Evolutionary conservation across 2,888 invertebrate species (phyloP).

Genomic region (Drosophila helvetica): DNA sequence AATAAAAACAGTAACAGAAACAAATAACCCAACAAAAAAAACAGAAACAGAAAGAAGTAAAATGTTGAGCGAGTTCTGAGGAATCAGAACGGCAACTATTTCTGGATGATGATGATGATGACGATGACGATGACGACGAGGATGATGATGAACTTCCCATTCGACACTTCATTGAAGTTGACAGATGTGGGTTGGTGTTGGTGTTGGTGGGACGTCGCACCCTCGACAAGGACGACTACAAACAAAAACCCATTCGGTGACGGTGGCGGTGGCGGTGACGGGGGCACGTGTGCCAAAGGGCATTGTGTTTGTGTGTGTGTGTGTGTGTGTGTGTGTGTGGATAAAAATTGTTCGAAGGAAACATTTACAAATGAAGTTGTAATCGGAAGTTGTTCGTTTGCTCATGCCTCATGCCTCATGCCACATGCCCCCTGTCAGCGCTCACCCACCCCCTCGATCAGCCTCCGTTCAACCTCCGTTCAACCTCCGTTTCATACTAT

Average conservation of each 20-base stretch:
- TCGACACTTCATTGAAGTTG: slow-evolving; percentile 81
- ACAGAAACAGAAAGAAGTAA: background rate
- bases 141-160: slow-evolving; percentile 80
- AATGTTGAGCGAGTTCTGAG: slow-evolving; percentile 2
- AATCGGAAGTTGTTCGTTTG: slow-evolving; percentile 84
- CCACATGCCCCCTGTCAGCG: slow-evolving; percentile 12
- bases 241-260: slow-evolving; percentile 6
- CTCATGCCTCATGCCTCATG: slow-evolving; percentile 38
- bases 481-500: slow-evolving; percentile 24
- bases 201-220: slow-evolving; percentile 51
- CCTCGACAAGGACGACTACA: slow-evolving; percentile 1
- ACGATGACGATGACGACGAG: slow-evolving; percentile 23
- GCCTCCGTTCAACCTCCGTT: slow-evolving; percentile 25
- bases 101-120: slow-evolving; percentile 19
- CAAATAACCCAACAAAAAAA: slow-evolving; percentile 48
- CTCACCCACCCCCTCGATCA: background rate
- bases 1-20: slow-evolving; percentile 71
- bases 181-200: slow-evolving; percentile 81
- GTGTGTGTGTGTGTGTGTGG: slow-evolving; percentile 63
- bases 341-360: slow-evolving; percentile 69
- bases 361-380: slow-evolving; percentile 83
- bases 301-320: slow-evolving; percentile 63
- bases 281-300: slow-evolving; percentile 50
- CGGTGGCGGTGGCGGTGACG: background rate
- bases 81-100: slow-evolving; percentile 62